Evolutionary conservation across 2,888 invertebrate genomes (phyloP), one percentile per base, ranked within the genome.

Genomic region (Uloborus plumipes): DNA sequence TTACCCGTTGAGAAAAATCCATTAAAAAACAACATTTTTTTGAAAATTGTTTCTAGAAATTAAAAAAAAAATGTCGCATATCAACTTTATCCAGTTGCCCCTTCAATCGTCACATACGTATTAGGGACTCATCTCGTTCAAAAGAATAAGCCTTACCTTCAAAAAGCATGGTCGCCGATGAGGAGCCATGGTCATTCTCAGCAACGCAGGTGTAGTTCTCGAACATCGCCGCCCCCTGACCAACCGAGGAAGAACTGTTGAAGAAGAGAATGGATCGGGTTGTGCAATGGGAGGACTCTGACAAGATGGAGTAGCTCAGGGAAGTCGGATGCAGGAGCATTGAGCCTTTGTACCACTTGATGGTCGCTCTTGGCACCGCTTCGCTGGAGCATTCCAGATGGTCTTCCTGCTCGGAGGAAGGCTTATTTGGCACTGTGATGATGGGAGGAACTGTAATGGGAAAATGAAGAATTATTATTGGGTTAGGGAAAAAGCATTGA

Each of bases 201-300:
- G 86, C 86, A 13, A 66, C 67, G 65, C 86, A 86, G 9, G 86
- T 83, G 69, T 84, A 85, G 62, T 86, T 86, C 14, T 84, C 82
- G 47, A 72, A 77, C 61, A 71, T 73, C 47, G 39, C 67, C 18
- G 71, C 58, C 0, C 49, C 66, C 16, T 59, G 31, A 11, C 20
- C 50, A n/a, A 26, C 15, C 16, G 55, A 22, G n/a, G 70, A n/a
- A 51, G 64, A 65, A 26, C 65, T 67, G 13, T 62, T 50, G n/a
- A 79, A 49, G 13, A 78, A 59, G 31, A 80, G 58, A 65, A 55
- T 55, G 47, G 76, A 74, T 13, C 55, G 51, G 20, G 71, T 83
- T 62, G 64, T 83, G 77, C 78, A 74, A 49, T 74, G 47, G 51
- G 31, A 50, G 50, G 53, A 58, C 31, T 84, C 76, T 20, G 65